Percentiles rank a stretch among this genome's conserved stretches.
phyloP scores from a whole-genome alignment of 2,113 vertebrate species.

The Hypomesus transpacificus region DNA sequence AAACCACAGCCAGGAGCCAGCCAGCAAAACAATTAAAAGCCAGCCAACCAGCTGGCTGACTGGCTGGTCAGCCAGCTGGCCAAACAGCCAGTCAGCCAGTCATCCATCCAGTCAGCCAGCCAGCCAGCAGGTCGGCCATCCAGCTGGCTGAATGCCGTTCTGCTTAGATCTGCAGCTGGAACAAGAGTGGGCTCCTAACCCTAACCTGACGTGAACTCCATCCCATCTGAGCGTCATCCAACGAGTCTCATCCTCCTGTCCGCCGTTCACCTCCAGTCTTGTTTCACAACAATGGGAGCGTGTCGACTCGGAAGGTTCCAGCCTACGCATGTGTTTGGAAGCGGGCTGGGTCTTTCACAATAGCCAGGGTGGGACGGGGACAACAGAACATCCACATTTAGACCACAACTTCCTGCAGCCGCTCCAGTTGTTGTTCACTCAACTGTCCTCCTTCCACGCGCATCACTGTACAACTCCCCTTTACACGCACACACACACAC shows the following conservation, averaged over 20 bases:
- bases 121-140: no score
- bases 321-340: constrained; percentile 1
- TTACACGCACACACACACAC: no score
- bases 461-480: constrained; percentile 19
- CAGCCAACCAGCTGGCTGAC: no score
- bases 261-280: no score
- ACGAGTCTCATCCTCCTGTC: no score
- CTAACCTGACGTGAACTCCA: background rate
- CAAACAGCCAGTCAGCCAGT: no score
- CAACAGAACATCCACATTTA: constrained; percentile 32
- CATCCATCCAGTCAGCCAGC: no score
- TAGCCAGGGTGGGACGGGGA: constrained; percentile 5
- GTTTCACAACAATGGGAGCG: background rate
- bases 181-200: constrained; percentile 1
- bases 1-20: constrained; percentile 31
- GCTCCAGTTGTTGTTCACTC: constrained; percentile 30
- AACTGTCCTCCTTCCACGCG: no score
- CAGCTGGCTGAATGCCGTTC: no score
- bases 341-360: constrained; percentile 19
- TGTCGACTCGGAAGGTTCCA: background rate
- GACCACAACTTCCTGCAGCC: constrained; percentile 20
- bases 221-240: no score
- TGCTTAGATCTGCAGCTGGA: constrained; percentile 8
- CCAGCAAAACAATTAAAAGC: constrained; percentile 6
- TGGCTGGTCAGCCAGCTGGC: no score